phyloP scores from a whole-genome alignment of 2,888 invertebrate genomes.

The Gnatocerus cornutus region DNA sequence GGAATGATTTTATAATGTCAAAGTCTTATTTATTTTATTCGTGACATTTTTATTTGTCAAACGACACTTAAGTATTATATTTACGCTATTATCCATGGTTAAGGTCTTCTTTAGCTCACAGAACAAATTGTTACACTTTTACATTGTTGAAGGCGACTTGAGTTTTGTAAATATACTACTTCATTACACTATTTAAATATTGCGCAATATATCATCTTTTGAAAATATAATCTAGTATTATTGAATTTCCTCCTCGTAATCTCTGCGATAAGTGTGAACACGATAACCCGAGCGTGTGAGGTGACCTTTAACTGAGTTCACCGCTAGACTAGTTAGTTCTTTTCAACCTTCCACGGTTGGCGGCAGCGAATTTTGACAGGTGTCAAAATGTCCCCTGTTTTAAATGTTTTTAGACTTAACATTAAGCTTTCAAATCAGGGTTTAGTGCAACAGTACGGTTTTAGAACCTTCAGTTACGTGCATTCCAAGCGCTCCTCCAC shows the following conservation, averaged over 20 bases:
- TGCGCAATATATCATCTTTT: constrained; percentile 25
- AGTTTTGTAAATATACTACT: constrained; percentile 48
- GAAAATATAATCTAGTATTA: neutral
- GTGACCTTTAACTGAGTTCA: neutral
- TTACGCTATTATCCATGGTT: constrained; percentile 46
- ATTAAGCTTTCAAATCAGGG: constrained; percentile 57
- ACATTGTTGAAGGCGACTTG: constrained; percentile 37
- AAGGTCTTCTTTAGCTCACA: constrained; percentile 44
- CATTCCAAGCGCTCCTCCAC: constrained; percentile 52
- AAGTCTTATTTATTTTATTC: constrained; percentile 36
- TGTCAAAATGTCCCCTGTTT: constrained; percentile 57
- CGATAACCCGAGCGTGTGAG: neutral
- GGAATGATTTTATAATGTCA: constrained; percentile 44
- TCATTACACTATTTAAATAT: constrained; percentile 34
- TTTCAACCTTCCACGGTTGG: constrained; percentile 10
- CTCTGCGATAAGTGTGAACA: neutral
- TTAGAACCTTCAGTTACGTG: constrained; percentile 58
- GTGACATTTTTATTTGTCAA: constrained; percentile 21
- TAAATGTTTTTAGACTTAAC: constrained; percentile 61
- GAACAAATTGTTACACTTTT: constrained; percentile 43
- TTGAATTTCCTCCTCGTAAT: constrained; percentile 9
- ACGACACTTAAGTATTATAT: constrained; percentile 45
- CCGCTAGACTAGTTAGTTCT: no score
- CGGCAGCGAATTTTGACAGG: constrained; percentile 35
- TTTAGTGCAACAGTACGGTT: constrained; percentile 53